A percentile compares a stretch with the other conserved stretches of the same genome.
These are phyloP conservation scores for Centropyge bicolor DNA, from an alignment of 2,797 vertebrate species.

Conservation along the genomic window DNA sequence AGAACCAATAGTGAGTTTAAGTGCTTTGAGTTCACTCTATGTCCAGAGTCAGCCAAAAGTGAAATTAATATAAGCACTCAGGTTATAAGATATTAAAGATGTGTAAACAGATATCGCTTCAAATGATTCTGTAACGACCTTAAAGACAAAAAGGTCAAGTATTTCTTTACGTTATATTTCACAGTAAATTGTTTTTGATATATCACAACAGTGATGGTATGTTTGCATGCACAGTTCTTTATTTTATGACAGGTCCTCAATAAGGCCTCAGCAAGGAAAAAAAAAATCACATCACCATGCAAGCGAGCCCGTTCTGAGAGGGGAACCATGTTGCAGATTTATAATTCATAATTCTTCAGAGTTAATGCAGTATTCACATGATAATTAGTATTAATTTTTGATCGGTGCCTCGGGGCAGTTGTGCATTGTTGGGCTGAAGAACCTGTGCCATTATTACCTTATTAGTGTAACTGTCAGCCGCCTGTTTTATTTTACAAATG, in stretches of 20 bases:
- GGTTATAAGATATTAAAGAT: slow-evolving; percentile 38
- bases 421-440: slow-evolving; percentile 76
- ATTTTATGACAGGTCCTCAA: slow-evolving; percentile 37
- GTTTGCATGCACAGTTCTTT: slow-evolving; percentile 41
- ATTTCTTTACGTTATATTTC: background rate
- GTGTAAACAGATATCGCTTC: slow-evolving; percentile 16
- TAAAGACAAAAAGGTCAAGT: background rate
- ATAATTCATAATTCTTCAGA: slow-evolving; percentile 85
- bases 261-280: slow-evolving; percentile 14
- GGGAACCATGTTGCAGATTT: slow-evolving; percentile 84
- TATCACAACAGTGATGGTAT: slow-evolving; percentile 22
- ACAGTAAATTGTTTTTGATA: background rate
- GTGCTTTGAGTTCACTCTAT: slow-evolving; percentile 39
- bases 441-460: slow-evolving; percentile 76
- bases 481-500: slow-evolving; percentile 85
- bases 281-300: slow-evolving; percentile 71
- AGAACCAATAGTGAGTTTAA: slow-evolving; percentile 71
- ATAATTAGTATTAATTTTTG: slow-evolving; percentile 89
- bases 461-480: slow-evolving; percentile 86
- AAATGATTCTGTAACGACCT: slow-evolving; percentile 7
- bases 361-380: slow-evolving; percentile 86
- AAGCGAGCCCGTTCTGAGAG: slow-evolving; percentile 73
- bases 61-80: slow-evolving; percentile 42
- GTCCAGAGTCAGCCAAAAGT: slow-evolving; percentile 51
- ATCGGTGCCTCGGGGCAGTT: slow-evolving; percentile 80